Base-by-base conservation (phyloP, 2,888 invertebrate species). In the Lasioglossum vierecki region DNA sequence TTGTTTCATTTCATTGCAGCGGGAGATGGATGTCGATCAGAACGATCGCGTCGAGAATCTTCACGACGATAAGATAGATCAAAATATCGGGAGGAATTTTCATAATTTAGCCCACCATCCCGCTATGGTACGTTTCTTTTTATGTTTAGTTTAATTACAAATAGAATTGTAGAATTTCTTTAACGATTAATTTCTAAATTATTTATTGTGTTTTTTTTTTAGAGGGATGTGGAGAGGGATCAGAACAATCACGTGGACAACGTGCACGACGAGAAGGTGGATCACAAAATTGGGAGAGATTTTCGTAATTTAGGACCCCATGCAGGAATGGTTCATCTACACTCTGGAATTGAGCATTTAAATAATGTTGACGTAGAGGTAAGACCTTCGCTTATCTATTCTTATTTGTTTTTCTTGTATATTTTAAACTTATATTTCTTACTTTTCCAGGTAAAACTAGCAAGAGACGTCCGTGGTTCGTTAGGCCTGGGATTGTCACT, bases 401-500 rank as follows among this genome's bases (percentile, higher is more conserved):
- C 39, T 80, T 1, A 60, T 15, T 57, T 11, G 13, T 13, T 60
- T 68, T 15, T 76, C 44, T 44, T n/a, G 46, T n/a, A 57, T 57
- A 11, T 4, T 1, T n/a, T 39, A 39, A 74, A 2, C 6, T 66
- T 26, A 44, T 26, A 57, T 39, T 72, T 53, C 41, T 66, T 70
- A 39, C 11, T 22, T 80, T 88, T 84, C 41, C 75, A 94, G 95
- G 93, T 95, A 22, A 95, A 95, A 87, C 88, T 95, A 74, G 91
- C 93, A n/a, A 91, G 95, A 88, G 95, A 95, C 76, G 95, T 94
- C 8, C 93, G 95, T 8, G 93, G 93, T 60, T 94, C 95, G 8
- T 88, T 95, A 83, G 94, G 95, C 9, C 94, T 96, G 90, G 96
- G 96, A 68, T 96, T 97, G 8, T 97, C 97, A 0, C 95, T 97